These are phyloP conservation scores for Stenodera caucasica DNA, from an alignment of 2,888 invertebrate species.

Conservation along the genomic window DNA sequence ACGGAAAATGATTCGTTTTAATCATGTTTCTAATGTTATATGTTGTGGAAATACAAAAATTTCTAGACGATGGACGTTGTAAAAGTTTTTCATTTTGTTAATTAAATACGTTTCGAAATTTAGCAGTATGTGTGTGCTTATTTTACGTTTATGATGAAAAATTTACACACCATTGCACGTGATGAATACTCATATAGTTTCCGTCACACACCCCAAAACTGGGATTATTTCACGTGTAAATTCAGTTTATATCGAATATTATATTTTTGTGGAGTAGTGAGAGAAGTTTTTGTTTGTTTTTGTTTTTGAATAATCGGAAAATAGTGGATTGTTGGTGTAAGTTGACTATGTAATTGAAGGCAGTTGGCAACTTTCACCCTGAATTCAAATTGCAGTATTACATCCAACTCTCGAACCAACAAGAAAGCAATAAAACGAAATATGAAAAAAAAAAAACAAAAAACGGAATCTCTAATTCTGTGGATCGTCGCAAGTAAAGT, in stretches of 20 bases:
- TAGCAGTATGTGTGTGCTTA: not conserved
- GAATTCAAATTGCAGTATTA: not conserved
- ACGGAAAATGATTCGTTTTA: no score
- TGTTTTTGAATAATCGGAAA: not conserved
- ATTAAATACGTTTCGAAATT: not conserved
- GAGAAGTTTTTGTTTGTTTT: not conserved
- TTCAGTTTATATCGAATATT: not conserved
- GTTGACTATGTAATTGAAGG: not conserved
- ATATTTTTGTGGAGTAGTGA: no score
- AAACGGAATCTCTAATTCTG: slow-evolving; percentile 34
- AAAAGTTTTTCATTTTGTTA: not conserved
- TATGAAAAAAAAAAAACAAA: slow-evolving; percentile 11
- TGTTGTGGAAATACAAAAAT: no score
- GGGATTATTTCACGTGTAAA: not conserved
- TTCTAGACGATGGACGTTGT: no score
- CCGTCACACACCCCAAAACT: slow-evolving; percentile 2
- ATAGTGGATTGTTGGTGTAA: not conserved
- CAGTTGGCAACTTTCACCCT: slow-evolving; percentile 2
- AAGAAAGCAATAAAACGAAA: not conserved
- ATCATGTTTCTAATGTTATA: no score
- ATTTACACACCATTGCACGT: not conserved
- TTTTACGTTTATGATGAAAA: not conserved
- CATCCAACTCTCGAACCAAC: not conserved
- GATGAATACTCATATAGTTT: not conserved
- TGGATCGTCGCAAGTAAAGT: slow-evolving; percentile 39